Base-by-base conservation (phyloP, 2,113 vertebrate species). In the Desmodus rotundus region DNA sequence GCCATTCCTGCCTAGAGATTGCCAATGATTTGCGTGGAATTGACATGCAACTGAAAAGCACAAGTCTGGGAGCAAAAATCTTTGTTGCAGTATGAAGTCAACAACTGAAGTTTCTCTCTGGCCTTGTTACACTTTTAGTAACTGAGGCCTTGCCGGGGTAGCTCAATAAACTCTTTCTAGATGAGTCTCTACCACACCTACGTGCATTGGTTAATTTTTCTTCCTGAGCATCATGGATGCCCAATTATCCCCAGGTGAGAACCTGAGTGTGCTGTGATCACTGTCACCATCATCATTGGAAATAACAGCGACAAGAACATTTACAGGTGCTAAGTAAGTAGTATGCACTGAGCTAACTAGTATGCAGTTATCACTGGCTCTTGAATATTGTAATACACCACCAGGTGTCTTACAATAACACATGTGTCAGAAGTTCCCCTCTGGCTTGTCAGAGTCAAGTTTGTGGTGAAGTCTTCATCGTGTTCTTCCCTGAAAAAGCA, bases 251-350 rank as follows among this genome's bases (percentile, higher is more conserved):
- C 22, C 15, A 33, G 24, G 54, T 5, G 33, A 82, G 52, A 68
- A 61, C 3, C 0, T 45, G 68, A 14, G 4, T 43, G 0, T 65
- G 2, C 5, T 45, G 8, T 19, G 43, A 5, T 26, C 6, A 2
- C 1, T 22, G 24, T 28, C 19, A 19, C 22, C n/a, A 15, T 89
- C 22, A 28, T 24, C 13, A 47, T 24, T 45, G 76, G n/a, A 86
- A 83, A 72, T 0, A 26, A 5, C 10, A 65, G 33, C 3, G 5
- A 14, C 7, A 20, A 90, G 41, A 88, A 38, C 2, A 43, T 68
- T 38, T 43, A 2, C 7, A 72, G 43, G 28, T 0, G 47, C 20
- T 19, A 77, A 5, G 20, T 61, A 9, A 33, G 20, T 73, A 36
- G 41, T 10, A 12, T 20, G 11, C 7, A 24, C 50, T 70, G 50